A percentile compares a stretch with the other conserved stretches of the same genome.
Evolutionary conservation across 1,140 invertebrate genomes (phyloP).

Genomic region (Popillia japonica): DNA sequence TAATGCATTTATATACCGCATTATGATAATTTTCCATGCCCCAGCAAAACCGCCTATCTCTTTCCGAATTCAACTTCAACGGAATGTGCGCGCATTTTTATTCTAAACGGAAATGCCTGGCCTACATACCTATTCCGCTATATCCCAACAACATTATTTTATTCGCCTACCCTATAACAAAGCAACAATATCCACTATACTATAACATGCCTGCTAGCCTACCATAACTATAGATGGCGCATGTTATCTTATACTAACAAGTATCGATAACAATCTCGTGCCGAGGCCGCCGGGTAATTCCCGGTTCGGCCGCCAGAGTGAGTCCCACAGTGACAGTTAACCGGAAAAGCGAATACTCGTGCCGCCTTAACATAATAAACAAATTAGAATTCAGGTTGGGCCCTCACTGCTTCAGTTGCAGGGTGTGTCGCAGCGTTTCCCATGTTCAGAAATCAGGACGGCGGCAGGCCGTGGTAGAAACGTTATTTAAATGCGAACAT

Average conservation of each 20-base stretch:
- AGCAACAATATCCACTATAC: not conserved
- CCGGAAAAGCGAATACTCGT: not conserved
- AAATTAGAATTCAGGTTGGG: slow-evolving; percentile 30
- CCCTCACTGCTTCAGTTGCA: not conserved
- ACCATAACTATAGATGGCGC: slow-evolving; percentile 6
- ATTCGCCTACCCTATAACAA: not conserved
- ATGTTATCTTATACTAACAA: slow-evolving; percentile 25
- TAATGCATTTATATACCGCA: slow-evolving; percentile 18
- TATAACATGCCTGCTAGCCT: not conserved
- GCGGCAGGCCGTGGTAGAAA: not conserved
- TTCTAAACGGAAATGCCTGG: not conserved
- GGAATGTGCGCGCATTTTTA: not conserved
- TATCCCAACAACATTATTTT: not conserved
- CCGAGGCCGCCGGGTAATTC: not conserved
- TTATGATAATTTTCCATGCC: not conserved
- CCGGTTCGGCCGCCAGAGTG: slow-evolving; percentile 11
- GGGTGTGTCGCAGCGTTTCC: not conserved
- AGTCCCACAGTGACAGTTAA: slow-evolving; percentile 23
- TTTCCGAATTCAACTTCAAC: not conserved
- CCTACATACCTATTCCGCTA: not conserved
- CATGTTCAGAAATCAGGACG: not conserved
- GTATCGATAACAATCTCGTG: slow-evolving; percentile 28
- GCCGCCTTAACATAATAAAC: slow-evolving; percentile 31
- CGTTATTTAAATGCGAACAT: slow-evolving; percentile 21
- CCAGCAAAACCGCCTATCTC: not conserved